Conservation (phyloP, 1,140 invertebrate species). For the Phortica variegata region DNA sequence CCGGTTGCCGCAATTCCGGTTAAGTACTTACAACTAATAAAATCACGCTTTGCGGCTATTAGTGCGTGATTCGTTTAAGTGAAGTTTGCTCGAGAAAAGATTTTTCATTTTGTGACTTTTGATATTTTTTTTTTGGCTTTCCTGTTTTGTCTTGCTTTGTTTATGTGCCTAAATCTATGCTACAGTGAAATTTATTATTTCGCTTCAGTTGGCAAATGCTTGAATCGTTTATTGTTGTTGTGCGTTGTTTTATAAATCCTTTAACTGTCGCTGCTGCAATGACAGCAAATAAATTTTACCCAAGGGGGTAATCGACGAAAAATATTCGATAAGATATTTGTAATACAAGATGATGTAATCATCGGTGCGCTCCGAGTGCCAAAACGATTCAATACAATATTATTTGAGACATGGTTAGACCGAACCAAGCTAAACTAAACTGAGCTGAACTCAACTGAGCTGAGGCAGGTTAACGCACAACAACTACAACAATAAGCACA, state of each 20-base stretch:
- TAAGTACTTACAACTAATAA: too few relatives aligned
- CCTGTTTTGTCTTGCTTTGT: neutral
- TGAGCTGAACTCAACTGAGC: neutral
- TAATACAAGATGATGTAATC: constrained; percentile 54
- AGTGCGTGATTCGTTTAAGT: too few relatives aligned
- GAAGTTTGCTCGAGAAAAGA: too few relatives aligned
- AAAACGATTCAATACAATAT: too few relatives aligned
- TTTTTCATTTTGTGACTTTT: neutral
- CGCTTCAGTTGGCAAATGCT: too few relatives aligned
- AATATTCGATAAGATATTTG: constrained; percentile 55
- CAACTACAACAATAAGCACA: constrained; percentile 7
- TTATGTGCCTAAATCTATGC: too few relatives aligned
- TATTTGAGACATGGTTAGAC: too few relatives aligned
- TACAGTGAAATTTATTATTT: too few relatives aligned
- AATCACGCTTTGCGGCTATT: too few relatives aligned
- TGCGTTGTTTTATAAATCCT: constrained; percentile 45
- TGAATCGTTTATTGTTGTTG: too few relatives aligned
- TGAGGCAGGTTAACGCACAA: neutral
- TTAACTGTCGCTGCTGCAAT: constrained; percentile 52
- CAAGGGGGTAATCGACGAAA: constrained; percentile 56
- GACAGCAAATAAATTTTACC: constrained; percentile 57
- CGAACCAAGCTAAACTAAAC: too few relatives aligned
- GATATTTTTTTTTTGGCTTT: neutral
- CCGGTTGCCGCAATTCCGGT: too few relatives aligned
- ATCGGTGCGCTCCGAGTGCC: constrained; percentile 23